Evolutionary conservation across 2,113 vertebrate species (phyloP).

Genomic region (Dolichotis patagonum): DNA sequence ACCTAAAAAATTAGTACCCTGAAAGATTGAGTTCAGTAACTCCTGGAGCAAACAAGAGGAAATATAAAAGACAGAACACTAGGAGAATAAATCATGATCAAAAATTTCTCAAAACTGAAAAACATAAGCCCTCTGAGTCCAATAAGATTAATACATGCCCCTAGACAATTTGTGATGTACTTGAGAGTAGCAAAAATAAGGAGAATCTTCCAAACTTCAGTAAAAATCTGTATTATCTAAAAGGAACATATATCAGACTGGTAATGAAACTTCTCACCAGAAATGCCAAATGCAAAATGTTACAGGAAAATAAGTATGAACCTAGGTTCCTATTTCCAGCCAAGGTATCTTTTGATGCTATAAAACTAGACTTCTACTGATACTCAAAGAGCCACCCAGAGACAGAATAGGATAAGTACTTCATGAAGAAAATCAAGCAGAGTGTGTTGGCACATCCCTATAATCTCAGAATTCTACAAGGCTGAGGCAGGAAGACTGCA

Average conservation of each 20-base stretch:
- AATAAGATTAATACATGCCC: neutral
- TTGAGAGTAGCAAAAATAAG: conserved; percentile 31
- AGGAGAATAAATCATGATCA: neutral
- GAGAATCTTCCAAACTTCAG: neutral
- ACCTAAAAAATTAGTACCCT: neutral
- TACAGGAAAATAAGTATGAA: conserved; percentile 17
- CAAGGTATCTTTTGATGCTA: neutral
- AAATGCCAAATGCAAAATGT: conserved; percentile 27
- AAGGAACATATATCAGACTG: neutral
- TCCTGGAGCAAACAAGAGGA: conserved; percentile 34
- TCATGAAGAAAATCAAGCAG: neutral
- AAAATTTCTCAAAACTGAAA: conserved; percentile 57
- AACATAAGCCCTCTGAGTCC: neutral
- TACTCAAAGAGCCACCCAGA: neutral
- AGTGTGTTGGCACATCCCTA: neutral
- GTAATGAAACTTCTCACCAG: conserved; percentile 9
- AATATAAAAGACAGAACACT: neutral
- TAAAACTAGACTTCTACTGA: neutral
- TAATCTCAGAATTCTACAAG: neutral
- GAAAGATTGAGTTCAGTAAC: neutral
- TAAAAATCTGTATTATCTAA: conserved; percentile 51
- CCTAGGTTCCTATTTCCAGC: neutral
- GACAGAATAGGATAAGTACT: neutral
- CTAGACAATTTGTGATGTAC: conserved; percentile 19
- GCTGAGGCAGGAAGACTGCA: neutral